phyloP scores from a whole-genome alignment of 2,888 invertebrate genomes.

The Drosophila tripunctata region DNA sequence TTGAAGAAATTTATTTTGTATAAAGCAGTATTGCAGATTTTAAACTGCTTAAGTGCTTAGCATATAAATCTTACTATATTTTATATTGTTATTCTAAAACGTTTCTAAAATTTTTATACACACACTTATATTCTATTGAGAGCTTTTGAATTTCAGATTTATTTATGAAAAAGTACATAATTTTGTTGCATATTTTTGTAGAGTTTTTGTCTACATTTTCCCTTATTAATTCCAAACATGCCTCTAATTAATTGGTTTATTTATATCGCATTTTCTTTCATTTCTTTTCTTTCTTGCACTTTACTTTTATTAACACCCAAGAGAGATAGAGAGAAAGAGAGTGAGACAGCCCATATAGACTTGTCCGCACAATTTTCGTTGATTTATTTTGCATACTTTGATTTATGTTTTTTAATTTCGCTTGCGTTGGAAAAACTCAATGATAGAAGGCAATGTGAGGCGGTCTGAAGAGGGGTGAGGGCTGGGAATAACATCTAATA shows the following conservation, averaged over 20 bases:
- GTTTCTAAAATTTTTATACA: too few relatives aligned
- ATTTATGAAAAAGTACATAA: too few relatives aligned
- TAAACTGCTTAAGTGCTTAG: too few relatives aligned
- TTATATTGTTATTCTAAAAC: too few relatives aligned
- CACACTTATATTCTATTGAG: too few relatives aligned
- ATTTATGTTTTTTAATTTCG: conserved; percentile 72
- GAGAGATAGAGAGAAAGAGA: neutral
- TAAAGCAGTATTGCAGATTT: too few relatives aligned
- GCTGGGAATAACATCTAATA: conserved; percentile 21
- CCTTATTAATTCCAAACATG: conserved; percentile 40
- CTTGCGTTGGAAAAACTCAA: conserved; percentile 37
- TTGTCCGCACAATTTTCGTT: conserved; percentile 56
- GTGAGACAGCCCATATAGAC: conserved; percentile 2
- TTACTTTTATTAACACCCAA: conserved; percentile 25
- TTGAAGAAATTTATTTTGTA: too few relatives aligned
- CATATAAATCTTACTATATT: too few relatives aligned
- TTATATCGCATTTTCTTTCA: conserved; percentile 23
- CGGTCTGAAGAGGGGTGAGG: too few relatives aligned
- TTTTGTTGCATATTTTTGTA: neutral
- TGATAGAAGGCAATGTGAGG: neutral
- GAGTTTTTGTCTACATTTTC: neutral
- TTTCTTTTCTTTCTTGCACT: conserved; percentile 33
- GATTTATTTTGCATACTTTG: conserved; percentile 72
- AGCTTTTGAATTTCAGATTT: too few relatives aligned
- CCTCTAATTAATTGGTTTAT: conserved; percentile 59